phyloP scores from a whole-genome alignment of 2,888 invertebrate species.

The Noctua janthina region DNA sequence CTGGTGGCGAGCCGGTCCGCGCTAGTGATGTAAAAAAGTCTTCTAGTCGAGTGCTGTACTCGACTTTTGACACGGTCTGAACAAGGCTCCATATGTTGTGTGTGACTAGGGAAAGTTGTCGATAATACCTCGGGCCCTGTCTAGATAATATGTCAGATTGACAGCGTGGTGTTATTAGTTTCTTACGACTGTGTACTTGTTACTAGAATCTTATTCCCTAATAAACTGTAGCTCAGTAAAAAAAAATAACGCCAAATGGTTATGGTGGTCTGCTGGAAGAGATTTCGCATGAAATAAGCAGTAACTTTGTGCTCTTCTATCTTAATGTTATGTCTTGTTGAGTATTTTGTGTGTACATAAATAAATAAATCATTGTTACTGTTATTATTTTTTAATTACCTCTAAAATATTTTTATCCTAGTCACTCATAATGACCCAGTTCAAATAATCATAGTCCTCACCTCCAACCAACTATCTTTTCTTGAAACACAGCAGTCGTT shows the following conservation, averaged over 20 bases:
- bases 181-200: too few species aligned
- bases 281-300: too few species aligned
- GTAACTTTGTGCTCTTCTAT: too few species aligned
- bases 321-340: too few species aligned
- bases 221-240: background rate
- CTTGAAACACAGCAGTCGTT: background rate
- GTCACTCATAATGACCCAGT: background rate
- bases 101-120: slow-evolving; percentile 47
- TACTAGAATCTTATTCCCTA: too few species aligned
- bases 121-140: slow-evolving; percentile 27
- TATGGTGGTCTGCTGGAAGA: too few species aligned
- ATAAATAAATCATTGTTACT: too few species aligned
- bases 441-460: background rate
- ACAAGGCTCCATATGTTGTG: slow-evolving; percentile 5
- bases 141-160: slow-evolving; percentile 4
- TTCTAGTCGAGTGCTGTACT: slow-evolving; percentile 22
- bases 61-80: slow-evolving; percentile 26
- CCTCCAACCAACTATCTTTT: background rate
- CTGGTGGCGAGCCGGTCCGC: slow-evolving; percentile 68
- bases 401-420: background rate
- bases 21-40: slow-evolving; percentile 59
- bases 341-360: too few species aligned
- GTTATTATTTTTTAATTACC: background rate
- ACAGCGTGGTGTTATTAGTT: background rate
- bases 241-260: background rate